Conservation (phyloP, 1,140 invertebrate species). For the Bombus vancouverensis region DNA sequence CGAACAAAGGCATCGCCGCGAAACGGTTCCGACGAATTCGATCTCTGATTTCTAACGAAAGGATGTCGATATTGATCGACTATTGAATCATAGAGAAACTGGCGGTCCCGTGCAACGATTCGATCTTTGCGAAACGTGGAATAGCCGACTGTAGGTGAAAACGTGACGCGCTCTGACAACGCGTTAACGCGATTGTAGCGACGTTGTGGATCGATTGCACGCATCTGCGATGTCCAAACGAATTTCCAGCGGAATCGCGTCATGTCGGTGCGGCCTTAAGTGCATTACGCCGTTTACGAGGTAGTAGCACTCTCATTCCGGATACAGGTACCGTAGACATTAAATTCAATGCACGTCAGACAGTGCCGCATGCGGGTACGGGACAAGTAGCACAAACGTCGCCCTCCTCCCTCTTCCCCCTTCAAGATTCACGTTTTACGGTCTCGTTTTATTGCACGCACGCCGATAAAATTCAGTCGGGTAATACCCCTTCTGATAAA, state of each 20-base stretch:
- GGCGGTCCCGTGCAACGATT: slow-evolving; percentile 5
- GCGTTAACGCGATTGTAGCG: slow-evolving; percentile 50
- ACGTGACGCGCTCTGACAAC: slow-evolving; percentile 11
- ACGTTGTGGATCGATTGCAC: slow-evolving; percentile 25
- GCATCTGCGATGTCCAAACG: slow-evolving; percentile 8
- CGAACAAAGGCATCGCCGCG: neutral
- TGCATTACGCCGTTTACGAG: slow-evolving; percentile 58
- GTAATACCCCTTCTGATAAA: slow-evolving; percentile 32
- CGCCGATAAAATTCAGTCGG: slow-evolving; percentile 41
- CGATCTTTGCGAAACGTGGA: slow-evolving; percentile 20
- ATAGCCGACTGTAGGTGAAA: neutral
- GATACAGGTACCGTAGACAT: slow-evolving; percentile 47
- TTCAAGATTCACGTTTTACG: slow-evolving; percentile 27
- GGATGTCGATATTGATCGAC: neutral
- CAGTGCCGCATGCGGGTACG: slow-evolving; percentile 53
- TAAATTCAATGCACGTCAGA: slow-evolving; percentile 62
- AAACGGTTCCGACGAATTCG: too few relatives aligned
- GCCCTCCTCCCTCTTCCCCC: neutral
- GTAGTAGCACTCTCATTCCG: slow-evolving; percentile 26
- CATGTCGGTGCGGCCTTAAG: slow-evolving; percentile 43
- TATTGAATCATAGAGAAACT: neutral
- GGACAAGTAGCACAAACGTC: slow-evolving; percentile 39
- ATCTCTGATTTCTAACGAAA: neutral
- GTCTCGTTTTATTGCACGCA: slow-evolving; percentile 39
- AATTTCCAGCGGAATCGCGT: slow-evolving; percentile 52